Evolutionary conservation across 2,113 vertebrate species (phyloP), one percentile per base, ranked within the genome.

Genomic region (Ctenodactylus gundi): DNA sequence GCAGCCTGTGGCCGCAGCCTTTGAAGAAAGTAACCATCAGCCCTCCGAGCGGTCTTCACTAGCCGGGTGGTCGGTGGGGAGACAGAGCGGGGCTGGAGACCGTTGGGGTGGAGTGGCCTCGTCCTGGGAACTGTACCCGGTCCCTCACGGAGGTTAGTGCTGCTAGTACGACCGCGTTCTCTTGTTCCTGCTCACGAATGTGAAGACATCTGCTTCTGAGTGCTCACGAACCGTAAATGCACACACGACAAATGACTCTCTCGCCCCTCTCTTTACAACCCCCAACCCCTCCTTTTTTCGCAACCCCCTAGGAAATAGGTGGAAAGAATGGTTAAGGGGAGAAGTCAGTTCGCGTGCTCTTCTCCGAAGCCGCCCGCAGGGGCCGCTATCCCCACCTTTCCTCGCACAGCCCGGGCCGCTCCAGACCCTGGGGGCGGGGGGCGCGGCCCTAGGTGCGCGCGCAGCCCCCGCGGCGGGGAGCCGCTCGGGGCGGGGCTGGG

Each of bases 311-410:
- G 92, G 91, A 75, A 85, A 94, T n/a, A 90, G 75, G 55, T 64
- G 55, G 55, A 21, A 49, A 53, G 72, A 73, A 90, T 4, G 25
- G 51, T 46, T 23, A 85, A 29, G 10, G 13, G 11, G 3, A 7
- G 8, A 68, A 51, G 84, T 89, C 60, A 75, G 9, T 5, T 13
- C 60, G 27, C 18, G 36, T 87, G 96, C 88, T 29, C 53, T 96
- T 93, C 31, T 11, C 39, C 39, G 34, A 53, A 68, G 34, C 2
- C 11, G 58, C 92, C 98, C 93, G 96, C 84, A 98, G 97, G 94
- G 96, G 96, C 91, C 96, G 95, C 96, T 91, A 36, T 73, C 72
- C 29, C 85, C 94, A 92, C 96, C 94, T 95, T 68, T 93, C 96
- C 72, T 94, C 68, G 90, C 96, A 72, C 10, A 9, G n/a, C n/a